Percentiles rank a stretch among this genome's conserved stretches.
phyloP scores from a whole-genome alignment of 2,113 vertebrate species.

The Oryzias woworae region DNA sequence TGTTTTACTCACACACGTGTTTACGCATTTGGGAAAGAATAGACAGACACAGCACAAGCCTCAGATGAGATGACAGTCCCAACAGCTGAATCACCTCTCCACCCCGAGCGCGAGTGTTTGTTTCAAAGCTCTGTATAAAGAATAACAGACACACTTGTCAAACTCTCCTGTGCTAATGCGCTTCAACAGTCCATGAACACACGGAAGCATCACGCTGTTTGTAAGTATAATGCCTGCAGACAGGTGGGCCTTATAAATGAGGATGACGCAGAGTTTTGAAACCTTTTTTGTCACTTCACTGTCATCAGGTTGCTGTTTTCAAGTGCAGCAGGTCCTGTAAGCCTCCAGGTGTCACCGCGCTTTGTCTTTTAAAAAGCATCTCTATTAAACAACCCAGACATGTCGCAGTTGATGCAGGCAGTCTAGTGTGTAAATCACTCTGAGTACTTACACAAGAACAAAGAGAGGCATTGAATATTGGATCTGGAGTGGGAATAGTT shows the following conservation, averaged over 20 bases:
- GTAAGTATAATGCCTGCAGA: slow-evolving; percentile 18
- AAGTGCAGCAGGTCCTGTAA: slow-evolving; percentile 15
- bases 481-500: too few species aligned
- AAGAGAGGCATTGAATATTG: too few species aligned
- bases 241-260: slow-evolving; percentile 35
- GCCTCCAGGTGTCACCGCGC: background rate
- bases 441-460: too few species aligned
- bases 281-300: slow-evolving; percentile 38
- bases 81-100: too few species aligned
- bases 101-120: background rate
- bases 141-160: background rate
- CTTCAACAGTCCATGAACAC: slow-evolving; percentile 14
- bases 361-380: slow-evolving; percentile 3
- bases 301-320: slow-evolving; percentile 17
- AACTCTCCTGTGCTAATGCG: slow-evolving; percentile 5
- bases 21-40: too few species aligned
- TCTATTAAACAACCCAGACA: background rate
- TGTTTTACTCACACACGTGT: too few species aligned
- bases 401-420: background rate
- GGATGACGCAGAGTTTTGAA: slow-evolving; percentile 7
- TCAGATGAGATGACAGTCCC: too few species aligned
- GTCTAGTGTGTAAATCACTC: background rate
- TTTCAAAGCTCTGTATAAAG: background rate
- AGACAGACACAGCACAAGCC: too few species aligned
- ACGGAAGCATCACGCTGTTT: background rate